Percentiles rank a stretch among this genome's conserved stretches.
Conservation (phyloP, 2,113 vertebrate genomes). For the Verasper variegatus region DNA sequence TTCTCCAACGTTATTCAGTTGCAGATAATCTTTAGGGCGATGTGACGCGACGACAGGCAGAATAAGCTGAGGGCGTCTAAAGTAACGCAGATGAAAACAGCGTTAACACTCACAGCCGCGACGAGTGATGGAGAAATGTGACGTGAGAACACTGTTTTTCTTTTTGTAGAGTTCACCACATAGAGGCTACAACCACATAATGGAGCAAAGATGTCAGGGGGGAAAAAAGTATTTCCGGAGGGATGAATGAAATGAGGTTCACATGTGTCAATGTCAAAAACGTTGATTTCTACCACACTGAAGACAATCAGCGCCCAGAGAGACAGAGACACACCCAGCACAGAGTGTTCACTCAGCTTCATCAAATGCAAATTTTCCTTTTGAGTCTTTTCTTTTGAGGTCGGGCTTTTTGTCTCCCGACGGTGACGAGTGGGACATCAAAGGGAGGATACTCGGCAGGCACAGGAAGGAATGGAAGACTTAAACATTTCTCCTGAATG, state of each 20-base stretch:
- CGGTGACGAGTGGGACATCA: constrained; percentile 32
- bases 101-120: not conserved
- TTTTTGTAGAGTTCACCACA: constrained; percentile 12
- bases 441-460: constrained; percentile 17
- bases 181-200: constrained; percentile 6
- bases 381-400: constrained; percentile 23
- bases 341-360: constrained; percentile 11
- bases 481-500: constrained; percentile 2
- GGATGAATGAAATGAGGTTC: constrained; percentile 33
- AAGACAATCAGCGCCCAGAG: constrained; percentile 23
- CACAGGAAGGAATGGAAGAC: not conserved
- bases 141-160: not conserved
- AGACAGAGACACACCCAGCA: constrained; percentile 3
- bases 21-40: constrained; percentile 10
- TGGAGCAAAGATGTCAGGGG: constrained; percentile 32
- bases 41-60: not conserved
- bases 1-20: constrained; percentile 20
- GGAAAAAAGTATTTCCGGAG: not conserved
- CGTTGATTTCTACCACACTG: constrained; percentile 6
- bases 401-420: not conserved
- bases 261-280: constrained; percentile 15
- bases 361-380: constrained; percentile 50
- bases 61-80: not conserved
- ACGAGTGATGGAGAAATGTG: constrained; percentile 1
- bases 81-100: not conserved